Conservation (phyloP, 2,888 invertebrate genomes). For the Antheraea assamensis region DNA sequence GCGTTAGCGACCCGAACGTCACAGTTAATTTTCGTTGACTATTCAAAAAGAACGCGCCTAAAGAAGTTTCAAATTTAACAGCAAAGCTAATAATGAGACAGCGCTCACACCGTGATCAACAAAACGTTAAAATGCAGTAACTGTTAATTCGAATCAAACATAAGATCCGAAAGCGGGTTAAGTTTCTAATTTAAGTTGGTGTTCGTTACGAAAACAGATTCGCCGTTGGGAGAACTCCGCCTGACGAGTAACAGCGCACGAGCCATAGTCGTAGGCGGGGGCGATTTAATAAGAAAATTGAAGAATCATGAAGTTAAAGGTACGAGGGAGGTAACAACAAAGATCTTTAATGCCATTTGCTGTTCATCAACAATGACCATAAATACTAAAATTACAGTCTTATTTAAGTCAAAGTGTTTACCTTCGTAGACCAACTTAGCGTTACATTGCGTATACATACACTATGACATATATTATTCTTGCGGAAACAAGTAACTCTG, state of each 20-base stretch:
- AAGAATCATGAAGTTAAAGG: background rate
- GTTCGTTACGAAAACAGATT: slow-evolving; percentile 74
- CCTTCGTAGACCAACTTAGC: too few relatives aligned
- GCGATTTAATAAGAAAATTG: slow-evolving; percentile 16
- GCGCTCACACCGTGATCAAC: background rate
- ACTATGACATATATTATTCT: too few relatives aligned
- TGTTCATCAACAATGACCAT: background rate
- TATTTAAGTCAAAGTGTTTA: too few relatives aligned
- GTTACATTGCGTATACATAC: too few relatives aligned
- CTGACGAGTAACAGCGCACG: slow-evolving; percentile 36
- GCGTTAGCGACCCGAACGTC: too few relatives aligned
- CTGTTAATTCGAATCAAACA: slow-evolving; percentile 58
- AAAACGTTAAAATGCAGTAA: slow-evolving; percentile 47
- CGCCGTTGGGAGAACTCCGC: slow-evolving; percentile 48
- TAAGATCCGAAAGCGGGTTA: slow-evolving; percentile 60
- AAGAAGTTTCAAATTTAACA: too few relatives aligned
- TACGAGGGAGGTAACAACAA: background rate
- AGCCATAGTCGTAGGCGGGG: slow-evolving; percentile 34
- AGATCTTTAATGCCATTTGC: background rate
- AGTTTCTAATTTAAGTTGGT: slow-evolving; percentile 78
- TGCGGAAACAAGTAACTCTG: too few relatives aligned
- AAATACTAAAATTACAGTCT: too few relatives aligned
- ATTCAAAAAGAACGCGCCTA: too few relatives aligned
- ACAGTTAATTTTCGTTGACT: too few relatives aligned
- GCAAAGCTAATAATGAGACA: background rate